Conservation (phyloP, 2,113 vertebrate species). For the Centropristis striata region DNA sequence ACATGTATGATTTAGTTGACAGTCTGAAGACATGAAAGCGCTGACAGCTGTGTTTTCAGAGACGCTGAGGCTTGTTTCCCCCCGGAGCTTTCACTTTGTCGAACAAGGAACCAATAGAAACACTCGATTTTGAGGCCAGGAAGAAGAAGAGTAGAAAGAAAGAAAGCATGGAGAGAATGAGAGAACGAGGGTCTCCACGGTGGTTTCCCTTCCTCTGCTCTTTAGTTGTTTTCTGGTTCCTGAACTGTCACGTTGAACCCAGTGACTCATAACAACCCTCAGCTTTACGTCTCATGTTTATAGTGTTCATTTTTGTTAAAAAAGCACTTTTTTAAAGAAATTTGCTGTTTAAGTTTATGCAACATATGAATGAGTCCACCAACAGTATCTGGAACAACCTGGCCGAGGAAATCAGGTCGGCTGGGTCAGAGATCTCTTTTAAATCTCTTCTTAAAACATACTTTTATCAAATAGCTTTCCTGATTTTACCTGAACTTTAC, state of each 20-base stretch:
- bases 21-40: not conserved
- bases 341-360: too few relatives aligned
- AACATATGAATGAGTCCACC: too few relatives aligned
- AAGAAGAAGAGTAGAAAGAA: conserved; percentile 43
- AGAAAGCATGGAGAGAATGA: conserved; percentile 46
- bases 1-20: not conserved
- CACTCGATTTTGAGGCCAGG: not conserved
- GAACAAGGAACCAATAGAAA: conserved; percentile 37
- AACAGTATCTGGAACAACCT: too few relatives aligned
- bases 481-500: too few relatives aligned
- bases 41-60: not conserved
- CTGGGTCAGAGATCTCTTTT: too few relatives aligned
- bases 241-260: not conserved
- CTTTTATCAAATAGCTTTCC: too few relatives aligned
- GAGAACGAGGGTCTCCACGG: not conserved
- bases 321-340: too few relatives aligned
- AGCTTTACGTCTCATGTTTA: not conserved
- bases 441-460: too few relatives aligned
- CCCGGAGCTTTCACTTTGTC: conserved; percentile 9
- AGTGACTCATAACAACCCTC: not conserved
- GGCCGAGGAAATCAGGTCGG: too few relatives aligned
- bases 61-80: not conserved
- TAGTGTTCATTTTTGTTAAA: not conserved
- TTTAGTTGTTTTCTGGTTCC: not conserved
- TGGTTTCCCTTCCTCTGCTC: conserved; percentile 13